Evolutionary conservation across 2,797 vertebrate species (phyloP).

Genomic region (Enteromius paludinosus): DNA sequence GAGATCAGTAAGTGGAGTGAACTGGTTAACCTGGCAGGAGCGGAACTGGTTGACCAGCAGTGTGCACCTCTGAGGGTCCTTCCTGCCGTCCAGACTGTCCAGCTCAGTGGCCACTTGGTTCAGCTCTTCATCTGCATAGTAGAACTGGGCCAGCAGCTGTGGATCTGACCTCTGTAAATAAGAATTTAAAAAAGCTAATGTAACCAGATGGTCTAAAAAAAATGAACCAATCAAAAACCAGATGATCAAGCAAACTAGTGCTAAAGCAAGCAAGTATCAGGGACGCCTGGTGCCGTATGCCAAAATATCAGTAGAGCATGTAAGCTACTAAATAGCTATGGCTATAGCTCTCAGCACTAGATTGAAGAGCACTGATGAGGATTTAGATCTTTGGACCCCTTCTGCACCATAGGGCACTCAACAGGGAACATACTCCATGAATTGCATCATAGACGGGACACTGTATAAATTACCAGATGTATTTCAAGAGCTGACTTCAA

Average conservation of each 20-base stretch:
- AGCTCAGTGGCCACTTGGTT: constrained; percentile 96
- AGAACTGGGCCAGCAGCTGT: constrained; percentile 97
- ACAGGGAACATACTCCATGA: constrained; percentile 72
- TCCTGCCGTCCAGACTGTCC: constrained; percentile 95
- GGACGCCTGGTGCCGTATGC: background rate
- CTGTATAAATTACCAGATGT: constrained; percentile 51
- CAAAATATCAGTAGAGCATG: constrained; percentile 13
- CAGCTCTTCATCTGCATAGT: constrained; percentile 96
- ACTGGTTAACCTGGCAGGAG: constrained; percentile 89
- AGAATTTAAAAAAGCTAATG: constrained; percentile 5
- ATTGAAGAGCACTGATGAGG: constrained; percentile 43
- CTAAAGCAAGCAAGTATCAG: background rate
- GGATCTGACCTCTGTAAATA: constrained; percentile 89
- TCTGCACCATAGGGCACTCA: constrained; percentile 70
- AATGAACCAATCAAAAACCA: constrained; percentile 7
- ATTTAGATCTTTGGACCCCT: constrained; percentile 66
- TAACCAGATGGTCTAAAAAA: background rate
- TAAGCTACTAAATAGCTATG: constrained; percentile 1
- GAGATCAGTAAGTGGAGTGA: background rate
- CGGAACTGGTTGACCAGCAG: constrained; percentile 97
- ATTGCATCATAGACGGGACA: constrained; percentile 67
- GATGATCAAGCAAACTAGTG: background rate
- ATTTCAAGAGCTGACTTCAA: constrained; percentile 4
- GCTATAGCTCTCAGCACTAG: constrained; percentile 12
- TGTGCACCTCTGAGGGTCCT: constrained; percentile 96